A percentile compares a stretch with the other conserved stretches of the same genome.
Conservation (phyloP, 2,797 vertebrate species). For the Falco peregrinus region DNA sequence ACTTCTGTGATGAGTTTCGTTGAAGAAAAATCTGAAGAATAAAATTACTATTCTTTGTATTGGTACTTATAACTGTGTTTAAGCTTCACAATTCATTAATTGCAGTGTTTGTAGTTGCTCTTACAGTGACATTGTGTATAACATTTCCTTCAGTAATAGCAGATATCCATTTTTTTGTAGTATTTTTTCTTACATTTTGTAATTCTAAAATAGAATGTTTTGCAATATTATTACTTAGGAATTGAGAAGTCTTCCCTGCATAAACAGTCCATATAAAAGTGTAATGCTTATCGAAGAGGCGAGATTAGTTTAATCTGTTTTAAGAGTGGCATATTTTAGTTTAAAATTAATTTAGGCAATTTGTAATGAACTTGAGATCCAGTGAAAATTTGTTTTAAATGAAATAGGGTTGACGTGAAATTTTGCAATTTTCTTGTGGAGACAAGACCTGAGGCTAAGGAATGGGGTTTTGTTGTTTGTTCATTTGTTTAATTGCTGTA, state of each 20-base stretch:
- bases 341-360: not conserved
- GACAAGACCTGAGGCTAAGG: not conserved
- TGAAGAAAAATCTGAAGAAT: not conserved
- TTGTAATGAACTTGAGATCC: not conserved
- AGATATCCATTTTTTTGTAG: not conserved
- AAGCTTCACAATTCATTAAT: not conserved
- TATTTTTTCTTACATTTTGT: not conserved
- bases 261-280: not conserved
- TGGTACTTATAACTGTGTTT: not conserved
- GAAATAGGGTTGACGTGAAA: not conserved
- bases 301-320: not conserved
- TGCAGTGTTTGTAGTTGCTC: not conserved
- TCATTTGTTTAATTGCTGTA: not conserved
- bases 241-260: not conserved
- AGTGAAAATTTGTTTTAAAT: not conserved
- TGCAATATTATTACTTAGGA: not conserved
- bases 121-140: not conserved
- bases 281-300: not conserved
- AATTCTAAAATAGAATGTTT: not conserved
- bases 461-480: constrained; percentile 1
- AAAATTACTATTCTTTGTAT: not conserved
- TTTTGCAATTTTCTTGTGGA: not conserved
- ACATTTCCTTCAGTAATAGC: not conserved
- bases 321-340: not conserved
- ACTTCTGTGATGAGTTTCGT: not conserved